Evolutionary conservation across 2,888 invertebrate genomes (phyloP), one percentile per base, ranked within the genome.

Genomic region (Tachina lurida): DNA sequence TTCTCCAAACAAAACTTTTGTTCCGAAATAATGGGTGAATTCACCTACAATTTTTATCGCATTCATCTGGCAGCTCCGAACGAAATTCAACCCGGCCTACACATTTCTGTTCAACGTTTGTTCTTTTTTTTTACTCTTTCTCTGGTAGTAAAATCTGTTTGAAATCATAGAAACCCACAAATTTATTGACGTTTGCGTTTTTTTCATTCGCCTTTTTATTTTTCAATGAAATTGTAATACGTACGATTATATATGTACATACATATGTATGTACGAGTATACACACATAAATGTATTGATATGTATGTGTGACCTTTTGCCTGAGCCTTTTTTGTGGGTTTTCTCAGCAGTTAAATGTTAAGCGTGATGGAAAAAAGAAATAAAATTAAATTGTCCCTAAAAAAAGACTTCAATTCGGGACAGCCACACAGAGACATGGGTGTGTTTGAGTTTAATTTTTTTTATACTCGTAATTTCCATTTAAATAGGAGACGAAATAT

Each of bases 211-310:
- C 31, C 43, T 70, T 47, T 31, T 89, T 90, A 90, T 91, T 91
- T 90, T 89, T 91, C 89, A 91, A 91, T 91, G 91, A 91, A 91
- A 90, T 89, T 88, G 82, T 89, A 90, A 90, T 89, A 31, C 7
- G 7, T 31, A 31, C 31, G n/a, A n/a, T 1, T 31, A 31, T 1
- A 31, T 31, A 31, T 31, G 0, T 4, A 31, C n/a, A n/a, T n/a
- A 31, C 31, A 31, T 31, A 31, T 4, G 1, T 31, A 31, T 31
- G 31, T 31, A 31, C 31, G 7, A 31, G 31, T 31, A 31, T 31
- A 31, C 31, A 31, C 4, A 31, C 7, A 7, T 31, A 31, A 0
- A 7, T 31, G 2, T 31, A 2, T 31, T 2, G 2, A 4, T 31
- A 31, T 31, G 7, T 31, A 31, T 31, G 31, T 31, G 88, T 90